Percentiles rank a stretch among this genome's conserved stretches.
Evolutionary conservation across 1,140 invertebrate genomes (phyloP).

Genomic region (Drosophila pachea): DNA sequence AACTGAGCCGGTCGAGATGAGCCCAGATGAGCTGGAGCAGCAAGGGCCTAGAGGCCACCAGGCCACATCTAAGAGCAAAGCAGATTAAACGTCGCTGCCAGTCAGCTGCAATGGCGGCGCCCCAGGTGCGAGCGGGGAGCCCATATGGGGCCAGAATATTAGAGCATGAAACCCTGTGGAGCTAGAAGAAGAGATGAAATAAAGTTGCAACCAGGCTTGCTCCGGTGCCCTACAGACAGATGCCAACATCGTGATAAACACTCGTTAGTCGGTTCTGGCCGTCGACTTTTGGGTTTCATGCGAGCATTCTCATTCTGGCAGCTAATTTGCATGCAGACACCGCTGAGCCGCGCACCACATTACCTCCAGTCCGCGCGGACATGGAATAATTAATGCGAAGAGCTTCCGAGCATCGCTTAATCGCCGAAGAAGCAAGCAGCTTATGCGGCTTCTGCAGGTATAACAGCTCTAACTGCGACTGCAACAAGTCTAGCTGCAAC

Average conservation of each 20-base stretch:
- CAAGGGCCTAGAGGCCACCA: slow-evolving; percentile 31
- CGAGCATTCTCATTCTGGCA: slow-evolving; percentile 52
- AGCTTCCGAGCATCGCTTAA: background rate
- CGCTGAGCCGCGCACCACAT: slow-evolving; percentile 24
- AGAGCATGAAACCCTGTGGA: slow-evolving; percentile 67
- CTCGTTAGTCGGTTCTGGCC: slow-evolving; percentile 31
- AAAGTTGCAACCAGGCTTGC: slow-evolving; percentile 27
- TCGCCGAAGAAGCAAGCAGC: background rate
- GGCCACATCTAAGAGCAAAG: slow-evolving; percentile 21
- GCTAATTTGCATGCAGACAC: slow-evolving; percentile 61
- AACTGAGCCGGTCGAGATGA: slow-evolving; percentile 29
- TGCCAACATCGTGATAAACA: slow-evolving; percentile 33
- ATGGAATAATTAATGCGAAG: slow-evolving; percentile 43
- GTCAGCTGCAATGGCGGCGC: slow-evolving; percentile 41
- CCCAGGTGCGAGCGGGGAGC: slow-evolving; percentile 5
- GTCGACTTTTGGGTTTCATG: slow-evolving; percentile 13
- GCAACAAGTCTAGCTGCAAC: slow-evolving; percentile 8
- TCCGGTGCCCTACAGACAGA: slow-evolving; percentile 15
- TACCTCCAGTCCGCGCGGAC: slow-evolving; percentile 21
- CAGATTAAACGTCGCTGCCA: slow-evolving; percentile 57
- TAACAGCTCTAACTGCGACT: slow-evolving; percentile 7
- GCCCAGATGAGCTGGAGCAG: slow-evolving; percentile 9
- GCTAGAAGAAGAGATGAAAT: slow-evolving; percentile 44
- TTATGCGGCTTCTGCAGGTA: background rate
- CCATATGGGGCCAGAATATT: slow-evolving; percentile 56